Evolutionary conservation across 2,797 vertebrate species (phyloP).

Genomic region (Parauchenoglanis ngamensis): DNA sequence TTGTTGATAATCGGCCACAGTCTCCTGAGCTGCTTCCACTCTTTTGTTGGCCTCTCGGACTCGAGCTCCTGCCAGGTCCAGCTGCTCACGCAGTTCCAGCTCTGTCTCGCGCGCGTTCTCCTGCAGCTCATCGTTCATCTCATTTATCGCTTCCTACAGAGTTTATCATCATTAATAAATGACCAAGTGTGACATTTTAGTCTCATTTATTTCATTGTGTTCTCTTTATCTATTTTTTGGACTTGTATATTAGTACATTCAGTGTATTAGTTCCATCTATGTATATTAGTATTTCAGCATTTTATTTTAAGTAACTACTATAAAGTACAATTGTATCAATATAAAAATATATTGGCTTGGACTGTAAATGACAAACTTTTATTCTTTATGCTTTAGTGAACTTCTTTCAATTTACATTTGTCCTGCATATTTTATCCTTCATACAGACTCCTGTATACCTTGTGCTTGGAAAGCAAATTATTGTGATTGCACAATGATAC

Average conservation of each 20-base stretch:
- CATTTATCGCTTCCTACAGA: conserved; percentile 91
- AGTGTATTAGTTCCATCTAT: neutral
- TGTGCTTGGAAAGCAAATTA: neutral
- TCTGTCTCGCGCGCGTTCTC: conserved; percentile 94
- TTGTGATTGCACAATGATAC: conserved; percentile 35
- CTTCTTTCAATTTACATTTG: neutral
- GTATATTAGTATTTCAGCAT: neutral
- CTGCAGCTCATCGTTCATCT: conserved; percentile 98
- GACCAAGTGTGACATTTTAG: no score
- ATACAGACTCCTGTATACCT: neutral
- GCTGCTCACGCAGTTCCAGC: conserved; percentile 92
- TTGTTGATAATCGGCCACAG: conserved; percentile 92
- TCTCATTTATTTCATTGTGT: no score
- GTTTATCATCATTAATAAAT: neutral
- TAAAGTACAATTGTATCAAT: neutral
- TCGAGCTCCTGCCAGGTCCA: conserved; percentile 83
- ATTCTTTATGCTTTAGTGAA: neutral
- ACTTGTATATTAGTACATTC: no score
- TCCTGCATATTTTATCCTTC: neutral
- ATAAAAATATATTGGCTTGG: neutral
- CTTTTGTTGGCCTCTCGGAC: conserved; percentile 87
- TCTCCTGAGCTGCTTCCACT: conserved; percentile 93
- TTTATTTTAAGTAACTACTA: neutral
- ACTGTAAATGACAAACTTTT: neutral
- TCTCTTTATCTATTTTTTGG: no score